These are phyloP conservation scores for Meloidogyne hapla DNA, from an alignment of 1,140 invertebrate species.

Conservation along the genomic window DNA sequence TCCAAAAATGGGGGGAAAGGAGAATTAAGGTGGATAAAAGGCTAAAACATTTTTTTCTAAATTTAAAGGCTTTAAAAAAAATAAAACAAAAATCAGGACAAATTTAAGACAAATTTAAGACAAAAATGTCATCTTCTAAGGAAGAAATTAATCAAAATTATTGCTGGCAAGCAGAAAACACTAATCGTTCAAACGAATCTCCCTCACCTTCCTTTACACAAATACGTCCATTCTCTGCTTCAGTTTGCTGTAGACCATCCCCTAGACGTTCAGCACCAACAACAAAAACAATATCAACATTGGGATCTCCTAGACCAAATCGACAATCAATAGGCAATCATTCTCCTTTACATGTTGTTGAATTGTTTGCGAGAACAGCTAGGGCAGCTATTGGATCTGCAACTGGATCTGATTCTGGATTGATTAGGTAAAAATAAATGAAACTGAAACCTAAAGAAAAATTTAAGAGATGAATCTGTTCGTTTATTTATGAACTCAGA, in stretches of 20 bases:
- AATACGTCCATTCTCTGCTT: neutral
- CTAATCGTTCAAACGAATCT: neutral
- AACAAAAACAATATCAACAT: neutral
- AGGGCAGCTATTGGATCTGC: constrained; percentile 17
- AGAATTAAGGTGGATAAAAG: neutral
- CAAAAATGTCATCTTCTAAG: neutral
- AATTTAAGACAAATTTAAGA: neutral
- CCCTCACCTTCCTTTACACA: neutral
- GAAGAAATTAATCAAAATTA: neutral
- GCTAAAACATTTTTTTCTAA: neutral
- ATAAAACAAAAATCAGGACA: neutral
- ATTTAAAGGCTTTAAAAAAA: neutral
- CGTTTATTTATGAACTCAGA: constrained; percentile 39
- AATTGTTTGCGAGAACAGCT: constrained; percentile 27
- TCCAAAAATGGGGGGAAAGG: neutral
- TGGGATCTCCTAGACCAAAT: neutral
- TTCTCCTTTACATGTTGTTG: constrained; percentile 29
- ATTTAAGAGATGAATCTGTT: constrained; percentile 29
- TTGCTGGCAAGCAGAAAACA: neutral
- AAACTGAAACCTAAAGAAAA: neutral
- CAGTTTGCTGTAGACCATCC: neutral
- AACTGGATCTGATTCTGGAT: constrained; percentile 14
- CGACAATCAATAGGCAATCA: neutral
- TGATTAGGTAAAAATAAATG: neutral
- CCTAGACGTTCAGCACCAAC: neutral